Conservation (phyloP, 2,113 vertebrate species). For the Tonatia bakeri region DNA sequence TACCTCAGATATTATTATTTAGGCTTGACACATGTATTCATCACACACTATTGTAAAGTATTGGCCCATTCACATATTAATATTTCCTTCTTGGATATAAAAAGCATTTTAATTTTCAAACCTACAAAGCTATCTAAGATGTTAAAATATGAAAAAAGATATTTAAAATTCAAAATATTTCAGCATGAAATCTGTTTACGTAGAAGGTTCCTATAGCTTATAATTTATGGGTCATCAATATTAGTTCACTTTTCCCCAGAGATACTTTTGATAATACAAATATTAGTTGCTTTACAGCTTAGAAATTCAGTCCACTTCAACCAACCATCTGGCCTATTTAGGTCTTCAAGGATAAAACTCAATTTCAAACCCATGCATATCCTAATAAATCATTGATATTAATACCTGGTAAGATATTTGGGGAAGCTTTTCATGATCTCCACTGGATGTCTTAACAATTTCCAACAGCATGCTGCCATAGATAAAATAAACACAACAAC, state of each 20-base stretch:
- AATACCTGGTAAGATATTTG: constrained; percentile 22
- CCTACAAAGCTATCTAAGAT: background rate
- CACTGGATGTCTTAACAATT: background rate
- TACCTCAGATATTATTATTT: background rate
- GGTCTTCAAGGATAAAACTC: constrained; percentile 27
- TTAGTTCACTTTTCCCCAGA: background rate
- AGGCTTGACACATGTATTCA: background rate
- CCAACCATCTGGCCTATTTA: constrained; percentile 24
- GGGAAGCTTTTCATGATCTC: background rate
- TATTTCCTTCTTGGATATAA: background rate
- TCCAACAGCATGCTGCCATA: background rate
- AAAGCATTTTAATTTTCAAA: background rate
- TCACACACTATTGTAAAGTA: background rate
- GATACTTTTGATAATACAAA: constrained; percentile 24
- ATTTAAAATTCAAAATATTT: background rate
- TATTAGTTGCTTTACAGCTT: constrained; percentile 13
- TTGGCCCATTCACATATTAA: background rate
- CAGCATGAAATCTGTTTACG: constrained; percentile 29
- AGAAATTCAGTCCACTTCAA: background rate
- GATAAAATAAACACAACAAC: background rate
- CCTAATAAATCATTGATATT: constrained; percentile 13
- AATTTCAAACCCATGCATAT: background rate
- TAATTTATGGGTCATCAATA: background rate
- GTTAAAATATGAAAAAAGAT: constrained; percentile 13
- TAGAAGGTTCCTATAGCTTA: background rate